Evolutionary conservation across 2,113 vertebrate species (phyloP).

Genomic region (Pseudorasbora parva): DNA sequence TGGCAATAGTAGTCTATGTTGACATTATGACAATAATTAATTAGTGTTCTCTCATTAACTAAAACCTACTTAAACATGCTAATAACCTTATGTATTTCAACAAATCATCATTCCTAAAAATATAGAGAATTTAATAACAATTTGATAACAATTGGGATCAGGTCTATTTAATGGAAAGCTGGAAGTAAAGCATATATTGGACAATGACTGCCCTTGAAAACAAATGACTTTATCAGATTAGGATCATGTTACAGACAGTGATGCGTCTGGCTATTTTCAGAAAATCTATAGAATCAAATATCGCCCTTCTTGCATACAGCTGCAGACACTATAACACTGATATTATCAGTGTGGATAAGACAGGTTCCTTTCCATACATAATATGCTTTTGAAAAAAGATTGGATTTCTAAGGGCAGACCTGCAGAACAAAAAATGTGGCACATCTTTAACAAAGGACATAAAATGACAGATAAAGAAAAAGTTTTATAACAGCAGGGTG

Average conservation of each 20-base stretch:
- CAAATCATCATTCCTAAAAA: not conserved
- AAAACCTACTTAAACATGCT: not conserved
- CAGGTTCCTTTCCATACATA: not conserved
- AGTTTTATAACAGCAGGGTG: too few species aligned
- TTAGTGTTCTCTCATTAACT: not conserved
- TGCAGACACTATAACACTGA: not conserved
- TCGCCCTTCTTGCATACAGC: not conserved
- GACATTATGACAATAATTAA: too few species aligned
- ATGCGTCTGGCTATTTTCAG: not conserved
- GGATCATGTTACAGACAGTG: conserved; percentile 22
- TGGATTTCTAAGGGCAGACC: too few species aligned
- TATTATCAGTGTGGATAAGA: not conserved
- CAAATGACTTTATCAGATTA: not conserved
- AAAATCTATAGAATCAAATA: conserved; percentile 35
- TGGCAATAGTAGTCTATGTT: too few species aligned
- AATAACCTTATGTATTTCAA: not conserved
- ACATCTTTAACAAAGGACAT: too few species aligned
- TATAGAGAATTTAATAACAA: not conserved
- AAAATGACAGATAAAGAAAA: too few species aligned
- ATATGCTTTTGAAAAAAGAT: too few species aligned
- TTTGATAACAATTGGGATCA: not conserved
- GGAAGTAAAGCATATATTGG: not conserved
- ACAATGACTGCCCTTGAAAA: not conserved
- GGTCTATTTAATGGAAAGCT: not conserved
- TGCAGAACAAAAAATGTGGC: too few species aligned